These are phyloP conservation scores for Ptychoptera contaminata DNA, from an alignment of 2,888 invertebrate species.

Conservation along the genomic window DNA sequence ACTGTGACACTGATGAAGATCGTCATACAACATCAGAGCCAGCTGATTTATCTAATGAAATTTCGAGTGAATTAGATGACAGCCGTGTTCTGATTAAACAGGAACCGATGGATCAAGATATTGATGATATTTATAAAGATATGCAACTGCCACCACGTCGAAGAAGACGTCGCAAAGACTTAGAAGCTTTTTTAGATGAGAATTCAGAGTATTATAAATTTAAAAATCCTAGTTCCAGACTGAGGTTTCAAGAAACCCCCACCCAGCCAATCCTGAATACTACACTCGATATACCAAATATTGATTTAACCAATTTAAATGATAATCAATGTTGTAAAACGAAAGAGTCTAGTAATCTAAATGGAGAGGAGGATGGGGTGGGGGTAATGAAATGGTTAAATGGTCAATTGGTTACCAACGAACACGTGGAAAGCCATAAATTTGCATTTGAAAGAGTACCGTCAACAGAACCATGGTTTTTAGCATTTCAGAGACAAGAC, in stretches of 20 bases:
- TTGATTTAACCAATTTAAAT: no score
- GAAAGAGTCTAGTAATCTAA: no score
- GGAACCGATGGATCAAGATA: background rate
- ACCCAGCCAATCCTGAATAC: slow-evolving; percentile 27
- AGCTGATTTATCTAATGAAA: slow-evolving; percentile 25
- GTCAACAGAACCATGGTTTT: slow-evolving; percentile 59
- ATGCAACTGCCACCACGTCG: slow-evolving; percentile 5
- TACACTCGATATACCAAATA: background rate
- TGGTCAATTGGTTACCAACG: slow-evolving; percentile 10
- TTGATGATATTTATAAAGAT: background rate
- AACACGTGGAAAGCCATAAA: slow-evolving; percentile 43
- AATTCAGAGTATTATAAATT: slow-evolving; percentile 42
- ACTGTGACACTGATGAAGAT: slow-evolving; percentile 33
- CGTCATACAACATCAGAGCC: slow-evolving; percentile 32
- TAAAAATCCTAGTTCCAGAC: slow-evolving; percentile 26
- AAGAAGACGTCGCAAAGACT: slow-evolving; percentile 35
- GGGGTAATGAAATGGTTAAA: slow-evolving; percentile 18
- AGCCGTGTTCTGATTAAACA: slow-evolving; percentile 15
- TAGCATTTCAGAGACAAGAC: slow-evolving; percentile 62
- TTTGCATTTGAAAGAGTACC: slow-evolving; percentile 66
- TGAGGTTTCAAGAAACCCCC: slow-evolving; percentile 30
- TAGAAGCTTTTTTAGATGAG: slow-evolving; percentile 40
- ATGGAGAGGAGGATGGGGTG: slow-evolving; percentile 28
- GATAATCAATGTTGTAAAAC: no score
- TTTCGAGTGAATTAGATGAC: slow-evolving; percentile 10